These are phyloP conservation scores for Etheostoma cragini DNA, from an alignment of 2,113 vertebrate species.

Conservation along the genomic window DNA sequence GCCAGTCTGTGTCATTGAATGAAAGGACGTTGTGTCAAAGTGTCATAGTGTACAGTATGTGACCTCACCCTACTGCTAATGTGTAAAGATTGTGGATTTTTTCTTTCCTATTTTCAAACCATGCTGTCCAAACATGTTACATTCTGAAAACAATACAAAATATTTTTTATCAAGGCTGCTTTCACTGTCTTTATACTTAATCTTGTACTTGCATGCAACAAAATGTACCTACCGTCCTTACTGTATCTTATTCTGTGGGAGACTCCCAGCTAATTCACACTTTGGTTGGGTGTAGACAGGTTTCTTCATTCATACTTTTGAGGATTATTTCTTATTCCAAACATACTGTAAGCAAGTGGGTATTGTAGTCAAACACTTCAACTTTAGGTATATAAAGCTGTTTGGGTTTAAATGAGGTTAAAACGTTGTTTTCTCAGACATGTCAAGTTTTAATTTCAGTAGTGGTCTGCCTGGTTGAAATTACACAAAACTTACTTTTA, in stretches of 20 bases:
- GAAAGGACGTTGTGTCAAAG: constrained; percentile 4
- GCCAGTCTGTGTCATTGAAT: constrained; percentile 3
- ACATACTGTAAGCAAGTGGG: not conserved
- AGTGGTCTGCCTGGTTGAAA: not conserved
- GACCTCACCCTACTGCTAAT: constrained; percentile 33
- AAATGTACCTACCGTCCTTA: not conserved
- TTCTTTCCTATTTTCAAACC: constrained; percentile 26
- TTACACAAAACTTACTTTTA: not conserved
- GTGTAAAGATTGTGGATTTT: constrained; percentile 39
- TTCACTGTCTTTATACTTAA: not conserved
- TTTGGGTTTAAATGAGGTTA: not conserved
- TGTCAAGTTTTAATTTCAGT: not conserved
- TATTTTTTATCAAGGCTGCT: constrained; percentile 42
- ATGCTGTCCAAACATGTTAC: constrained; percentile 45
- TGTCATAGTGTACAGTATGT: not conserved
- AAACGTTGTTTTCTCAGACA: not conserved
- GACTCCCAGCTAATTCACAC: not conserved
- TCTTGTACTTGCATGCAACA: not conserved
- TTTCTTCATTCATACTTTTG: too few species aligned
- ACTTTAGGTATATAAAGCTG: not conserved
- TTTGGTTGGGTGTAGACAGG: not conserved
- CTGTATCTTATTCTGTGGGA: not conserved
- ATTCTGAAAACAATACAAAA: constrained; percentile 61
- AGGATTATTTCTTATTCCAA: not conserved
- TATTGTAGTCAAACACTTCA: not conserved